These are phyloP conservation scores for Notechis scutatus DNA, from an alignment of 2,113 vertebrate genomes.

Conservation along the genomic window DNA sequence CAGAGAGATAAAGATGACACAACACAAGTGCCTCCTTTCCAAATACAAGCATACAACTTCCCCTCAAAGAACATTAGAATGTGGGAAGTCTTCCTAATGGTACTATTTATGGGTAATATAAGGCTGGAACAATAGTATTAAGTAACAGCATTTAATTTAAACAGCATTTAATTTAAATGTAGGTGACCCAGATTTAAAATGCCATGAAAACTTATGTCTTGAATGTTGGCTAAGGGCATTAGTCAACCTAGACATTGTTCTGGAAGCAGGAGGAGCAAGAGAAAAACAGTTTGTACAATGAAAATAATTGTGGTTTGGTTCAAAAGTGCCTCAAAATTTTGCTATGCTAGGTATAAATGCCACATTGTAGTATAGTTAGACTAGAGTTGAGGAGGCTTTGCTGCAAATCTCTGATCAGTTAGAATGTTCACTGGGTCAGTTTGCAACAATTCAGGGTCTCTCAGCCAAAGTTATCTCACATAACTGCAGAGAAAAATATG, in stretches of 20 bases:
- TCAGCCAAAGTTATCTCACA: background rate
- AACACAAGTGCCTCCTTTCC: background rate
- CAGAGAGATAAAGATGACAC: background rate
- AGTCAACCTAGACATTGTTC: background rate
- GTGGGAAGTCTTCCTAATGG: background rate
- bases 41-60: background rate
- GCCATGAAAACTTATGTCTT: background rate
- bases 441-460: background rate
- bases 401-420: background rate
- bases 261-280: background rate
- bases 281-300: background rate
- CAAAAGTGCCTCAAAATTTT: background rate
- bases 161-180: background rate
- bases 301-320: background rate
- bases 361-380: background rate
- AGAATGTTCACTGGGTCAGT: background rate
- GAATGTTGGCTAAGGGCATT: background rate
- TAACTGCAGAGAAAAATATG: background rate
- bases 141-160: background rate
- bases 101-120: background rate
- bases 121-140: background rate
- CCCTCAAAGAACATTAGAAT: background rate
- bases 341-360: background rate
- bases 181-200: background rate
- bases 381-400: background rate